These are phyloP conservation scores for Hirudo medicinalis DNA, from an alignment of 1,140 invertebrate genomes.

Conservation along the genomic window DNA sequence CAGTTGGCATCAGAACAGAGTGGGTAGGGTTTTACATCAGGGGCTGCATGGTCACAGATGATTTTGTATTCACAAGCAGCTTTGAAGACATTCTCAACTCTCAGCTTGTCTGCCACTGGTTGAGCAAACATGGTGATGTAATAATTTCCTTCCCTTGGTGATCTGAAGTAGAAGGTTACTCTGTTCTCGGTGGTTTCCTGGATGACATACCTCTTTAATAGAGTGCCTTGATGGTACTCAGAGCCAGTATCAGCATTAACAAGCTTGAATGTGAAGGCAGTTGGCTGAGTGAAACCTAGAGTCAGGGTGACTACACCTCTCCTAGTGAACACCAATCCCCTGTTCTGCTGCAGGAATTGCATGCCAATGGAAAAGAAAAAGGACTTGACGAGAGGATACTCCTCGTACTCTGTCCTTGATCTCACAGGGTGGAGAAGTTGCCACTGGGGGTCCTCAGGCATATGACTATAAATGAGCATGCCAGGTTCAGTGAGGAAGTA, in stretches of 20 bases:
- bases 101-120: slow-evolving; percentile 16
- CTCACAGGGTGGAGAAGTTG: slow-evolving; percentile 32
- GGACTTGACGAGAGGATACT: slow-evolving; percentile 40
- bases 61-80: slow-evolving; percentile 41
- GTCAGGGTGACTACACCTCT: slow-evolving; percentile 35
- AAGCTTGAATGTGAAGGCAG: slow-evolving; percentile 40
- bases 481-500: slow-evolving; percentile 42
- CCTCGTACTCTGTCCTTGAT: slow-evolving; percentile 37
- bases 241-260: slow-evolving; percentile 32
- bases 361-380: slow-evolving; percentile 42
- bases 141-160: slow-evolving; percentile 36
- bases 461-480: slow-evolving; percentile 40
- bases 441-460: slow-evolving; percentile 38
- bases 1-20: slow-evolving; percentile 40
- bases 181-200: slow-evolving; percentile 37
- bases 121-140: slow-evolving; percentile 40
- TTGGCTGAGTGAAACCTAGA: slow-evolving; percentile 37
- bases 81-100: slow-evolving; percentile 23
- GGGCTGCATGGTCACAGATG: slow-evolving; percentile 31
- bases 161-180: slow-evolving; percentile 36
- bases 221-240: slow-evolving; percentile 34
- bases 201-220: slow-evolving; percentile 37
- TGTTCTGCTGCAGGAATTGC: slow-evolving; percentile 39
- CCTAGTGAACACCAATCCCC: slow-evolving; percentile 31
- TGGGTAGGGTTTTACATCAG: slow-evolving; percentile 34